Percentiles rank a stretch among this genome's conserved stretches.
Evolutionary conservation across 1,140 invertebrate genomes (phyloP).

Genomic region (Pissodes strobi): DNA sequence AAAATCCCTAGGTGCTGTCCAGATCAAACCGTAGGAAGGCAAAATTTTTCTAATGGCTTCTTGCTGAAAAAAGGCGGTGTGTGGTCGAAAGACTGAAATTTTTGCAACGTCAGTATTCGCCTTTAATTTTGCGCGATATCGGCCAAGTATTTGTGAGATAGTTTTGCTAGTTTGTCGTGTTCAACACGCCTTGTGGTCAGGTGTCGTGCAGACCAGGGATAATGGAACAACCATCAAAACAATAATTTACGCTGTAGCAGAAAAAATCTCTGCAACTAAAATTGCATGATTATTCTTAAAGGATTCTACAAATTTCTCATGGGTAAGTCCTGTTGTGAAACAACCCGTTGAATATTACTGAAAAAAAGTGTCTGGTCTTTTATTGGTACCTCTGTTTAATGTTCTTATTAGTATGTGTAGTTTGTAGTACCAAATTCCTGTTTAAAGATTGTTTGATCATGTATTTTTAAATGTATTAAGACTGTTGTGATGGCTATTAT

Average conservation of each 20-base stretch:
- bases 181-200: slow-evolving; percentile 23
- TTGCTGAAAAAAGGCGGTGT: slow-evolving; percentile 28
- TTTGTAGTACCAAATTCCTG: no score
- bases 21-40: slow-evolving; percentile 28
- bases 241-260: background rate
- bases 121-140: background rate
- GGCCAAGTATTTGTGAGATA: slow-evolving; percentile 13
- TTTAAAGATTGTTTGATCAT: no score
- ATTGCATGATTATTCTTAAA: background rate
- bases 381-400: background rate
- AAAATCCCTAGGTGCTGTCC: slow-evolving; percentile 31
- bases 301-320: background rate
- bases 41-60: slow-evolving; percentile 37
- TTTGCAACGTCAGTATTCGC: background rate
- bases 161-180: slow-evolving; percentile 12
- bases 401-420: no score
- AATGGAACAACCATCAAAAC: slow-evolving; percentile 20
- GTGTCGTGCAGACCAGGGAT: slow-evolving; percentile 18
- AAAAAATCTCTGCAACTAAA: background rate
- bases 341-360: background rate
- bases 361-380: background rate
- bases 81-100: slow-evolving; percentile 20
- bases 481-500: slow-evolving; percentile 16
- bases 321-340: background rate
- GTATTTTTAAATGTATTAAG: no score